These are phyloP conservation scores for Pachypeltis micranthus DNA, from an alignment of 1,140 invertebrate genomes.

Conservation along the genomic window DNA sequence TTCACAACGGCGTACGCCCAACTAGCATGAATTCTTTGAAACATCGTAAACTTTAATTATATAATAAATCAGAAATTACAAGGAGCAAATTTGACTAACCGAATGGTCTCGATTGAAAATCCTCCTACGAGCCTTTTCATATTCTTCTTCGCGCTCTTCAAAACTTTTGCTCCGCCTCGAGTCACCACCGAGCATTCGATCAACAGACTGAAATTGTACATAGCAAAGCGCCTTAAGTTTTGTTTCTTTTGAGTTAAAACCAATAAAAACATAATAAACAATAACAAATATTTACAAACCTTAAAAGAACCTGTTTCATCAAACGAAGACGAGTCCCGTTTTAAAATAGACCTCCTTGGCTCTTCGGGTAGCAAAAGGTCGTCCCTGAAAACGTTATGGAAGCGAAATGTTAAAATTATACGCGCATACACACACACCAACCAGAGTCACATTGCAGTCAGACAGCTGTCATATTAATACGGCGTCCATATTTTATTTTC, in stretches of 20 bases:
- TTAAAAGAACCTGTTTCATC: conserved; percentile 53
- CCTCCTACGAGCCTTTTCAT: conserved; percentile 63
- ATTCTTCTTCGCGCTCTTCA: conserved; percentile 80
- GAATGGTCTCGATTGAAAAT: conserved; percentile 59
- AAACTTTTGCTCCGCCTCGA: conserved; percentile 72
- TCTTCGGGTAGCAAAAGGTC: conserved; percentile 48
- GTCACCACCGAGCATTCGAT: conserved; percentile 48
- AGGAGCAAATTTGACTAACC: conserved; percentile 39
- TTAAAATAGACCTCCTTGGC: conserved; percentile 67
- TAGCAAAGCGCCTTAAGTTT: no score
- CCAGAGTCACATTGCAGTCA: no score
- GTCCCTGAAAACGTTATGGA: conserved; percentile 43
- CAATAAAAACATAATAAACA: conserved; percentile 8
- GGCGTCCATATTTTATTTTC: no score
- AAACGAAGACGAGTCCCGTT: conserved; percentile 64
- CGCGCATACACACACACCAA: no score
- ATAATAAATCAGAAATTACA: no score
- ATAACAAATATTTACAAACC: conserved; percentile 21
- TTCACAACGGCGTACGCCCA: no score
- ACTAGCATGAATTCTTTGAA: no score
- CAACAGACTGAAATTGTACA: conserved; percentile 40
- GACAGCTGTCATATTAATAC: no score
- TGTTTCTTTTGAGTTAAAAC: no score
- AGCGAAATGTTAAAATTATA: no score
- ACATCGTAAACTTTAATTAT: no score